phyloP scores from a whole-genome alignment of 2,888 invertebrate genomes.

The Sphaerophoria rueppellii region DNA sequence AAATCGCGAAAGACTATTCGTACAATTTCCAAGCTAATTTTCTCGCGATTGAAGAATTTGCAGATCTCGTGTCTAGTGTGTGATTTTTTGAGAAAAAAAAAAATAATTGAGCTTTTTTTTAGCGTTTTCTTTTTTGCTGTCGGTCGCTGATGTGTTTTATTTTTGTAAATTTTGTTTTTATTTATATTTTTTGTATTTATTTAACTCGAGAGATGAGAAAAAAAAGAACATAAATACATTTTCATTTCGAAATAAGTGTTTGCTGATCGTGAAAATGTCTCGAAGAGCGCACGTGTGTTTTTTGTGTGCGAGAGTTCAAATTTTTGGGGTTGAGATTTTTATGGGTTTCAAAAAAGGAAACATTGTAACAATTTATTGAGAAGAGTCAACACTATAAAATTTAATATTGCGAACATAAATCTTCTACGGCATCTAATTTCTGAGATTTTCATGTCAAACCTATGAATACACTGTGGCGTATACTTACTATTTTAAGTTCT shows the following conservation, averaged over 20 bases:
- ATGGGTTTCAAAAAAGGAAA: background rate
- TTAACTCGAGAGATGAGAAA: constrained; percentile 22
- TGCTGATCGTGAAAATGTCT: constrained; percentile 58
- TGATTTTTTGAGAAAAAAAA: constrained; percentile 20
- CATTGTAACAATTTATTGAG: too few species aligned
- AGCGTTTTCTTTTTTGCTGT: background rate
- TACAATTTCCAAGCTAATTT: constrained; percentile 57
- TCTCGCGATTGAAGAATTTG: constrained; percentile 53
- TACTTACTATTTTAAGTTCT: too few species aligned
- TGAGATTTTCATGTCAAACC: too few species aligned
- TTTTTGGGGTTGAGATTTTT: background rate
- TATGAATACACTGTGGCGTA: too few species aligned
- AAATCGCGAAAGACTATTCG: constrained; percentile 66
- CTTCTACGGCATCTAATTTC: too few species aligned
- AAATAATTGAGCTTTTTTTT: constrained; percentile 40
- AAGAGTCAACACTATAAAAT: too few species aligned
- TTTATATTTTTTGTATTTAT: constrained; percentile 38
- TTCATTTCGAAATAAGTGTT: constrained; percentile 24
- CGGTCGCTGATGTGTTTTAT: constrained; percentile 27
- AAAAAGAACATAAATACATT: background rate
- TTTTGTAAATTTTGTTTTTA: constrained; percentile 48
- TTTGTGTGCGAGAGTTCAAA: constrained; percentile 32
- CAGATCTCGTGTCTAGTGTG: background rate
- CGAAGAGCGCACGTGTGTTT: constrained; percentile 6
- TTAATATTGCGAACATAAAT: too few species aligned